These are phyloP conservation scores for Psephotus haematonotus DNA, from an alignment of 2,113 vertebrate species.

Conservation along the genomic window DNA sequence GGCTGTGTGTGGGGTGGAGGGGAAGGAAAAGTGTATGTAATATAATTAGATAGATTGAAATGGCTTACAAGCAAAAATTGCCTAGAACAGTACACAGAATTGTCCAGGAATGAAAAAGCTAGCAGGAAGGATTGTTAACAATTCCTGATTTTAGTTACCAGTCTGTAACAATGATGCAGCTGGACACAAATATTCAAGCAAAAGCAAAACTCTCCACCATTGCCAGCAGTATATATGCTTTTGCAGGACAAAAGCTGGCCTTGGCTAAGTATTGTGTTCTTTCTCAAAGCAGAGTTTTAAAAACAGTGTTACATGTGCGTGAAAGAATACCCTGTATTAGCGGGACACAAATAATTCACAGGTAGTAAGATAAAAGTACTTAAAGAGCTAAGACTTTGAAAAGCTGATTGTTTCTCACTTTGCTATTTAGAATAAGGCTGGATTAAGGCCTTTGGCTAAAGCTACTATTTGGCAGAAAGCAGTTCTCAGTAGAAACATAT, in stretches of 20 bases:
- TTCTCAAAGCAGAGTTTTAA: not conserved
- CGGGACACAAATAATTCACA: not conserved
- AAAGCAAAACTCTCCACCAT: not conserved
- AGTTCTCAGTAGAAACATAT: not conserved
- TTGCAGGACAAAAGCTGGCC: not conserved
- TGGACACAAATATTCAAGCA: not conserved
- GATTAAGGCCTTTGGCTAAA: not conserved
- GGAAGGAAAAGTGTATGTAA: not conserved
- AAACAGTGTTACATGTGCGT: not conserved
- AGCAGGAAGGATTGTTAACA: not conserved
- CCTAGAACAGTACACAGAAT: not conserved
- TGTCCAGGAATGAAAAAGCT: not conserved
- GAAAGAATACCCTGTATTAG: not conserved
- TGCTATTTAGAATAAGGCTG: not conserved
- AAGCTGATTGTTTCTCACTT: not conserved
- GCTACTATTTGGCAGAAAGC: not conserved
- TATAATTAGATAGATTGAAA: not conserved
- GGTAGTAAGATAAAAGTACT: not conserved
- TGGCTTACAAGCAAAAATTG: not conserved
- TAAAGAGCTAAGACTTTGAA: not conserved
- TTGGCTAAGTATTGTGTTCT: not conserved
- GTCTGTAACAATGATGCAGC: not conserved
- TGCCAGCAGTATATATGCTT: not conserved
- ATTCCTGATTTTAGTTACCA: not conserved
- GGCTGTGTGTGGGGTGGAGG: not conserved